Base-by-base conservation (phyloP, 2,888 invertebrate species). In the Cerceris rybyensis region DNA sequence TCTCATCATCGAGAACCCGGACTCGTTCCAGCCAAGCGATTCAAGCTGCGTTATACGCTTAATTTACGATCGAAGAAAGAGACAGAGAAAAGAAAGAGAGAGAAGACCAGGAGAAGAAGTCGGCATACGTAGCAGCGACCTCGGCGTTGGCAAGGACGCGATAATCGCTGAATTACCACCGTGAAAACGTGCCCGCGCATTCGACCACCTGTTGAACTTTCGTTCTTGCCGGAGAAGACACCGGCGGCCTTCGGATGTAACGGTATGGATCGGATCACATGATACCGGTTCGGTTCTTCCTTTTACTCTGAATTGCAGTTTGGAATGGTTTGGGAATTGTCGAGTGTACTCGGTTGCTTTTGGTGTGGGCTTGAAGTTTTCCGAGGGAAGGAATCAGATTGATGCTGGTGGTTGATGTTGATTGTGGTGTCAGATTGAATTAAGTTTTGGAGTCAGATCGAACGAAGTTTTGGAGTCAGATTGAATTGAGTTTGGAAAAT, bases 21-120 rank as follows among this genome's bases (percentile, higher is more conserved):
- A 86, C 81, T 75, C 57, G 75, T 75, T 73, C 16, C 75, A 71
- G 77, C 68, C 67, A 71, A 83, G 61, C 67, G 54, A 65, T 64
- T 39, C 42, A n/a, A 14, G 17, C 66, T 49, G 39, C 14, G 66
- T 67, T 72, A 49, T 43, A 57, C 63, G 70, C 39, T 74, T 67
- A 7, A 67, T 79, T 76, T 79, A 77, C 17, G 69, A 72, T 43
- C 50, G 50, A 39, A 39, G 46, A 55, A 64, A 75, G 61, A 71
- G 71, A 57, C 64, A 54, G 11, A 14, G 7, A 57, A 28, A 76
- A 70, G 69, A 77, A 60, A 69, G 28, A 28, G 50, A 43, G 50
- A 64, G 70, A 68, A 71, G 71, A 57, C 64, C 1, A 7, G 7
- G n/a, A 57, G 9, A 76, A 70, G 70, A 77, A 60, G 66, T 57